Conservation (phyloP, 2,888 invertebrate genomes). For the Chaitophorus viminalis region DNA sequence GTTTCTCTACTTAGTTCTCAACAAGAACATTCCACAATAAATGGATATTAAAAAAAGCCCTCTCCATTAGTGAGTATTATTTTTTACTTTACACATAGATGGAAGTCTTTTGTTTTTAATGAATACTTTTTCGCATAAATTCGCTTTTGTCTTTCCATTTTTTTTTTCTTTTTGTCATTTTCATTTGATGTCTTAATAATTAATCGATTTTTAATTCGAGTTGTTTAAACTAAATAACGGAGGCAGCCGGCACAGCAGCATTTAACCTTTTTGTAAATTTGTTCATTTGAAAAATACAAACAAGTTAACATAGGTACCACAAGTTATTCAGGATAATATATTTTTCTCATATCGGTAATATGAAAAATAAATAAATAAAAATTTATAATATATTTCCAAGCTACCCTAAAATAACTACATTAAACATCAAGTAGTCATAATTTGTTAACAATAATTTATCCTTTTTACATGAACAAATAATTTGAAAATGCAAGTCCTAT, state of each 20-base stretch:
- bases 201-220: conserved; percentile 59
- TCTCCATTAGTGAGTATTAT: conserved; percentile 57
- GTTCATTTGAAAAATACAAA: background rate
- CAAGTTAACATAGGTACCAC: background rate
- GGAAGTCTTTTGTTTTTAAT: conserved; percentile 48
- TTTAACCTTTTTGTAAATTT: background rate
- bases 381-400: too few species aligned
- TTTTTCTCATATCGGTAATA: too few species aligned
- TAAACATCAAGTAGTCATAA: too few species aligned
- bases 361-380: too few species aligned
- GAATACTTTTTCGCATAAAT: conserved; percentile 53
- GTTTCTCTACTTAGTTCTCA: conserved; percentile 35
- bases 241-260: too few species aligned
- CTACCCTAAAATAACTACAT: too few species aligned
- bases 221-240: conserved; percentile 32
- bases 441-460: too few species aligned
- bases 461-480: too few species aligned
- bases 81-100: conserved; percentile 49
- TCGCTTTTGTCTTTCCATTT: conserved; percentile 43
- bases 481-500: too few species aligned
- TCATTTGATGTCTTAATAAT: conserved; percentile 24
- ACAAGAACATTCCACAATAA: conserved; percentile 52
- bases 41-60: conserved; percentile 54
- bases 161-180: conserved; percentile 51
- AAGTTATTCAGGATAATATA: background rate